A percentile compares a stretch with the other conserved stretches of the same genome.
Evolutionary conservation across 2,113 vertebrate species (phyloP).

Genomic region (Herpailurus yagouaroundi): DNA sequence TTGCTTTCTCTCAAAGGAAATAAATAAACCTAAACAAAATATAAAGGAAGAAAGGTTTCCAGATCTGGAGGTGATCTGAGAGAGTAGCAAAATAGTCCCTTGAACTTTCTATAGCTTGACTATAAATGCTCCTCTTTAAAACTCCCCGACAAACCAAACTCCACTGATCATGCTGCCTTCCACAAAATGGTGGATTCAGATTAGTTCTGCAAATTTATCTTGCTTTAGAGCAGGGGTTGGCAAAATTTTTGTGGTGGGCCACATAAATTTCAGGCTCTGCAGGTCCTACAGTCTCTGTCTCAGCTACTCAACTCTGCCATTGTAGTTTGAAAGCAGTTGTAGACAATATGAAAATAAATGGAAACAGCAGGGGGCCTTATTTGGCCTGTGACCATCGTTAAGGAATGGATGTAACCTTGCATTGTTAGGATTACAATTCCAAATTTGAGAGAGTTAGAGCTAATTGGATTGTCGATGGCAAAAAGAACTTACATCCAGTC

Average conservation of each 20-base stretch:
- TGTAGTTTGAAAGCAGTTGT: background rate
- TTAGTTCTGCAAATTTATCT: background rate
- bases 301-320: background rate
- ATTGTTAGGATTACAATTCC: background rate
- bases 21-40: too few species aligned
- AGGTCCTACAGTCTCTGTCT: background rate
- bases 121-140: background rate
- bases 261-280: background rate
- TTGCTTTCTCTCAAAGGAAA: too few species aligned
- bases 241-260: background rate
- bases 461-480: background rate
- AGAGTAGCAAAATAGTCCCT: background rate
- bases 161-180: background rate
- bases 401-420: background rate
- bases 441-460: background rate
- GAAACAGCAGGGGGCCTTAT: background rate
- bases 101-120: background rate
- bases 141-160: background rate
- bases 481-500: background rate
- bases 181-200: background rate
- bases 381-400: background rate
- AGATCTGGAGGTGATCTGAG: background rate
- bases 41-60: background rate
- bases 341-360: background rate
- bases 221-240: background rate